A percentile compares a stretch with the other conserved stretches of the same genome.
phyloP scores from a whole-genome alignment of 2,888 invertebrate genomes.

The Drosophila diplacantha region DNA sequence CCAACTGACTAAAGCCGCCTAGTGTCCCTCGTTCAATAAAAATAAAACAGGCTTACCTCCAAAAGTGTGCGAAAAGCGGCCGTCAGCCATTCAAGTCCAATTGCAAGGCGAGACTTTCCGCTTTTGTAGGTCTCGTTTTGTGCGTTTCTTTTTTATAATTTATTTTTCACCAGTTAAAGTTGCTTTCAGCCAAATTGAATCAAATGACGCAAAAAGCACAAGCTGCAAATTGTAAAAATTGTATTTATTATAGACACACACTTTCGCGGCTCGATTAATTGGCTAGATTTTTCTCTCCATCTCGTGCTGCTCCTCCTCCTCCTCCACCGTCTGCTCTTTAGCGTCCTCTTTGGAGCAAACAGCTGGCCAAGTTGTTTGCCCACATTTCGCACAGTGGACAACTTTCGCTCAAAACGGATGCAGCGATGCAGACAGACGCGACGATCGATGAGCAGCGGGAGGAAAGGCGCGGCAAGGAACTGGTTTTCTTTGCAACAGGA shows the following conservation, averaged over 20 bases:
- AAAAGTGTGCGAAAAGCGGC: slow-evolving; percentile 22
- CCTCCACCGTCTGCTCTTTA: background rate
- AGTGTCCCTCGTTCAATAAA: slow-evolving; percentile 8
- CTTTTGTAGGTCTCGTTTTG: slow-evolving; percentile 22
- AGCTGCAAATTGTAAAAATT: slow-evolving; percentile 51
- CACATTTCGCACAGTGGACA: slow-evolving; percentile 45
- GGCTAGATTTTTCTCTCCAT: slow-evolving; percentile 57
- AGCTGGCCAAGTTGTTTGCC: slow-evolving; percentile 63
- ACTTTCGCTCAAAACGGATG: slow-evolving; percentile 71
- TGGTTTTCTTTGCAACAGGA: slow-evolving; percentile 65
- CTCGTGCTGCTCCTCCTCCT: slow-evolving; percentile 7
- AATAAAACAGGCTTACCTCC: slow-evolving; percentile 41
- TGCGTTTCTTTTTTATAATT: slow-evolving; percentile 5
- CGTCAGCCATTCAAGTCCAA: slow-evolving; percentile 38
- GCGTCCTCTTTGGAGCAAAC: slow-evolving; percentile 33
- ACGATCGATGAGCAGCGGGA: slow-evolving; percentile 3
- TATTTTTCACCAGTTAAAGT: slow-evolving; percentile 21
- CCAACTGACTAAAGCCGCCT: slow-evolving; percentile 11
- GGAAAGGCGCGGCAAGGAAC: slow-evolving; percentile 41
- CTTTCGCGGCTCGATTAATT: slow-evolving; percentile 56
- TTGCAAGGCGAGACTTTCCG: slow-evolving; percentile 37
- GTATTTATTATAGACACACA: slow-evolving; percentile 58
- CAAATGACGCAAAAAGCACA: slow-evolving; percentile 45
- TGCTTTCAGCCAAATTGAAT: slow-evolving; percentile 59
- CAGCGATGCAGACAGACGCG: slow-evolving; percentile 34